Evolutionary conservation across 2,888 invertebrate genomes (phyloP).

Genomic region (Catocala fraxini): DNA sequence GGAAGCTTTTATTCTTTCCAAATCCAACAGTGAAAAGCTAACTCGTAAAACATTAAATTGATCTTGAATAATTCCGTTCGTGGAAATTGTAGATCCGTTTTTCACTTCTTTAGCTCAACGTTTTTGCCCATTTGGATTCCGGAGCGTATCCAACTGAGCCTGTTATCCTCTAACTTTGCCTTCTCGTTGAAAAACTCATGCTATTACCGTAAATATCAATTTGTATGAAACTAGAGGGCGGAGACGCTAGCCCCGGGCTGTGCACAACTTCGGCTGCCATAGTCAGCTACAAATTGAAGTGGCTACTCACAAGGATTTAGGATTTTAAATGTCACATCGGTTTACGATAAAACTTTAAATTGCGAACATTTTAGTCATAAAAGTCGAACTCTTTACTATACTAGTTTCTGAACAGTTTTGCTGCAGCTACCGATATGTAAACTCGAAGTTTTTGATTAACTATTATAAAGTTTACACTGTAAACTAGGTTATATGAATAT

Average conservation of each 20-base stretch:
- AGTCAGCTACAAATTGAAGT: constrained; percentile 81
- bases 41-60: constrained; percentile 74
- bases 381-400: constrained; percentile 41
- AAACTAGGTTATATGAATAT: too few species aligned
- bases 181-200: constrained; percentile 82
- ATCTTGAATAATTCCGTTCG: constrained; percentile 72
- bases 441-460: constrained; percentile 26
- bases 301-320: constrained; percentile 73
- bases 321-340: constrained; percentile 69
- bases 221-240: constrained; percentile 85
- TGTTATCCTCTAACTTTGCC: constrained; percentile 81
- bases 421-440: constrained; percentile 30
- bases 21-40: constrained; percentile 57
- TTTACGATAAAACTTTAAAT: constrained; percentile 67
- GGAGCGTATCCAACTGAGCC: constrained; percentile 78
- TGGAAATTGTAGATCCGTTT: constrained; percentile 74
- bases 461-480: too few species aligned
- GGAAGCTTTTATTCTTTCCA: constrained; percentile 49
- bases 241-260: constrained; percentile 63
- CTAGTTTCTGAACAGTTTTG: constrained; percentile 32
- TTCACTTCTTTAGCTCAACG: constrained; percentile 75
- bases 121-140: constrained; percentile 81
- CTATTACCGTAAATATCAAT: constrained; percentile 88
- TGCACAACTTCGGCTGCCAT: constrained; percentile 69
- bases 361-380: constrained; percentile 59